Base-by-base conservation (phyloP, 2,113 vertebrate genomes). In the Pogona vitticeps region DNA sequence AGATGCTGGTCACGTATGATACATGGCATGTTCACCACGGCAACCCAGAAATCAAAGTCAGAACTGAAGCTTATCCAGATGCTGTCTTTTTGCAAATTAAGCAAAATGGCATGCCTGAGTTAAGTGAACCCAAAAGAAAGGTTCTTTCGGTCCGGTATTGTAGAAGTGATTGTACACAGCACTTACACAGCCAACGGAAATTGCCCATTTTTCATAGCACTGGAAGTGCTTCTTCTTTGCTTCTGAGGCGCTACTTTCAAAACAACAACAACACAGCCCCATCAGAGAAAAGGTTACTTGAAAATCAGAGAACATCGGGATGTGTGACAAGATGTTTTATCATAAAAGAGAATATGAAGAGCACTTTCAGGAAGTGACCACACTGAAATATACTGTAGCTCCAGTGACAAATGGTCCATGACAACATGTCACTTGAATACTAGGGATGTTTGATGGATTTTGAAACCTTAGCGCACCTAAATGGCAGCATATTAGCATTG, bases 231-330 rank as follows among this genome's bases (percentile, higher is more conserved):
- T 63, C 33, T 76, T 85, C 46, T 76, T 87, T 89, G 83, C 58
- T 88, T 63, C 76, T 83, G 87, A 91, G 61, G 65, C 3, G 14
- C 18, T 76, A 76, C 46, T 76, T 14, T n/a, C 71, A 84, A 90
- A 76, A 82, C 42, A 86, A 86, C 88, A 40, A n/a, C 80, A 78
- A 38, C 20, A 70, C n/a, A n/a, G n/a, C 31, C 33, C 63, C 3
- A 33, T 8, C 15, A 1, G 2, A 3, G 28, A 15, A 77, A 90
- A 72, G 1, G 87, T 17, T 23, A 23, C 38, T 91, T 91, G 82
- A 90, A 77, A 90, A 91, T 77, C 31, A 4, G 33, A 2, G 0
- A 84, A 59, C 1, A 23, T 31, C 2, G 15, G 70, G n/a, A 88
- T 6, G 26, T 26, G 88, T n/a, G 38, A 56, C 36, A 87, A 68